phyloP scores from a whole-genome alignment of 1,140 invertebrate genomes.

The Thereuonema tuberculata region DNA sequence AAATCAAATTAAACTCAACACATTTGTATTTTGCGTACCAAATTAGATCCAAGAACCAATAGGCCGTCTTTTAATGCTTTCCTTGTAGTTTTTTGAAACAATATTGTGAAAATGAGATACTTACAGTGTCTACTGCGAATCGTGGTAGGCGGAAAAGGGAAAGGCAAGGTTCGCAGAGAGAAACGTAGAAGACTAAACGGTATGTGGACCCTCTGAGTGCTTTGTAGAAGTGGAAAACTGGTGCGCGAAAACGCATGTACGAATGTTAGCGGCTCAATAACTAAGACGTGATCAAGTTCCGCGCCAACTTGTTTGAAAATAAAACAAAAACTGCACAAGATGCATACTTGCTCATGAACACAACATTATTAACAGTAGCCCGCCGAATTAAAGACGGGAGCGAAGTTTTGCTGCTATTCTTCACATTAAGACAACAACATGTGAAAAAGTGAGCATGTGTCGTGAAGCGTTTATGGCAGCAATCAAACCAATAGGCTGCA shows the following conservation, averaged over 20 bases:
- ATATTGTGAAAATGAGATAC: neutral
- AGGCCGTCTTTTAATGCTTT: neutral
- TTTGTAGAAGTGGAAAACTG: neutral
- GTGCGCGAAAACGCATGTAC: neutral
- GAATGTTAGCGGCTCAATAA: neutral
- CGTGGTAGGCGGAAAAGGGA: neutral
- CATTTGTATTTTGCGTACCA: neutral
- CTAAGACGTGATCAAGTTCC: neutral
- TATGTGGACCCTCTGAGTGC: neutral
- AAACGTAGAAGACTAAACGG: neutral
- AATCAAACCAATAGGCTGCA: neutral
- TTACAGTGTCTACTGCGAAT: neutral
- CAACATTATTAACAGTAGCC: neutral
- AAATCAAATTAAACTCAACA: neutral
- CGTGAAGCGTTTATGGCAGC: neutral
- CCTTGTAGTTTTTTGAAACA: neutral
- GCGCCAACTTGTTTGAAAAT: neutral
- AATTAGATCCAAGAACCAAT: too few relatives aligned
- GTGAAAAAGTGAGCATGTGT: neutral
- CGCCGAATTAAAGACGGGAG: neutral
- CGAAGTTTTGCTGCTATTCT: neutral
- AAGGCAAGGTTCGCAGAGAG: too few relatives aligned
- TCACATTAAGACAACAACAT: neutral
- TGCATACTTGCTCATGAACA: neutral
- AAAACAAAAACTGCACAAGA: neutral